These are phyloP conservation scores for Herminia tarsipennalis DNA, from an alignment of 2,888 invertebrate genomes.

Conservation along the genomic window DNA sequence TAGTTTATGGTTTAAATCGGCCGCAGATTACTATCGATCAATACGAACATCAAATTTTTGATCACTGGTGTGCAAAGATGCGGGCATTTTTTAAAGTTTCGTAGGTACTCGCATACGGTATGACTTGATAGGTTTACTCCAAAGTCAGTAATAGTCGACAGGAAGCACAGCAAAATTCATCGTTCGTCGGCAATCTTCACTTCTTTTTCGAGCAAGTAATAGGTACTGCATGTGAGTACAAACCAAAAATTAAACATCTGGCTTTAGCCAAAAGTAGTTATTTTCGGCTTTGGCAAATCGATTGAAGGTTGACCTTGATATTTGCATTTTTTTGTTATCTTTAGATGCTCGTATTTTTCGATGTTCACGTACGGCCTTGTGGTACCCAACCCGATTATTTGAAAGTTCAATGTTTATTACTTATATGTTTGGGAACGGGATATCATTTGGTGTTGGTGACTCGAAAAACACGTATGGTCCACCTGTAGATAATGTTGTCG, in stretches of 20 bases:
- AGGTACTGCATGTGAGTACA: too few species aligned
- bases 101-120: too few species aligned
- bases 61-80: not conserved
- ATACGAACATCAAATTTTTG: not conserved
- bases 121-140: not conserved
- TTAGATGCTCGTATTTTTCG: not conserved
- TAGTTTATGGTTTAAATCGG: not conserved
- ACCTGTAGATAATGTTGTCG: constrained; percentile 9
- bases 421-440: not conserved
- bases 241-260: too few species aligned
- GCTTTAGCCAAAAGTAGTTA: too few species aligned
- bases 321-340: too few species aligned
- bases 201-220: too few species aligned
- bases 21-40: not conserved
- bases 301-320: too few species aligned
- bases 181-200: too few species aligned
- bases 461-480: constrained; percentile 4
- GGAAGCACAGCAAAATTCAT: too few species aligned
- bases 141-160: too few species aligned
- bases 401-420: constrained; percentile 1
- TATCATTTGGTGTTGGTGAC: constrained; percentile 5
- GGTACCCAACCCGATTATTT: not conserved
- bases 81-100: not conserved
- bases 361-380: not conserved
- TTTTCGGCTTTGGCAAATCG: too few species aligned